phyloP scores from a whole-genome alignment of 2,888 invertebrate genomes.

The Margaritifera margaritifera region DNA sequence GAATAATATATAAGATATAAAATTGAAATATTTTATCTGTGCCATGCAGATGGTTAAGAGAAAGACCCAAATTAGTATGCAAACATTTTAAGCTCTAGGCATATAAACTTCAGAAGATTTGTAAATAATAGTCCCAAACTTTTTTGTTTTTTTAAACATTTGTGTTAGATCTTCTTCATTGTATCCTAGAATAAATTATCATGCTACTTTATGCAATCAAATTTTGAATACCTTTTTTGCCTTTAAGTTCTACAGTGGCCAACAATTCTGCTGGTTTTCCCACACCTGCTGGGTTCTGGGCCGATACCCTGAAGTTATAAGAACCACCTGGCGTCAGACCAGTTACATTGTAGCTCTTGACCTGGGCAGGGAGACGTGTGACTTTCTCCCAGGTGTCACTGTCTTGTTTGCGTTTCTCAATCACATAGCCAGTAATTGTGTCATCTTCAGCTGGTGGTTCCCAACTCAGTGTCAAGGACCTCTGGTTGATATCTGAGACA shows the following conservation, averaged over 20 bases:
- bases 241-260: conserved; percentile 61
- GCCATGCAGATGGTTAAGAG: too few relatives aligned
- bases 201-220: not conserved
- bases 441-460: conserved; percentile 67
- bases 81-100: too few relatives aligned
- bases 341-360: conserved; percentile 51
- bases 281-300: conserved; percentile 79
- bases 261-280: conserved; percentile 63
- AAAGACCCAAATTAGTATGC: too few relatives aligned
- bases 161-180: too few relatives aligned
- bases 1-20: too few relatives aligned
- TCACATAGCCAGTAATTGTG: conserved; percentile 66
- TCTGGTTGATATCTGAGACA: conserved; percentile 61
- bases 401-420: conserved; percentile 77
- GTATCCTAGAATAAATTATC: too few relatives aligned
- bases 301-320: conserved; percentile 90
- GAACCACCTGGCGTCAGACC: conserved; percentile 69
- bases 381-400: conserved; percentile 82
- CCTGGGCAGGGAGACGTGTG: conserved; percentile 53
- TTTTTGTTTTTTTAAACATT: too few relatives aligned
- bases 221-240: conserved; percentile 53
- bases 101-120: too few relatives aligned
- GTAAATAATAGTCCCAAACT: too few relatives aligned
- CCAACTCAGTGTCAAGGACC: conserved; percentile 65
- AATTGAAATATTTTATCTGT: too few relatives aligned